Evolutionary conservation across 2,888 invertebrate species (phyloP).

Genomic region (Platycnemis pennipes): DNA sequence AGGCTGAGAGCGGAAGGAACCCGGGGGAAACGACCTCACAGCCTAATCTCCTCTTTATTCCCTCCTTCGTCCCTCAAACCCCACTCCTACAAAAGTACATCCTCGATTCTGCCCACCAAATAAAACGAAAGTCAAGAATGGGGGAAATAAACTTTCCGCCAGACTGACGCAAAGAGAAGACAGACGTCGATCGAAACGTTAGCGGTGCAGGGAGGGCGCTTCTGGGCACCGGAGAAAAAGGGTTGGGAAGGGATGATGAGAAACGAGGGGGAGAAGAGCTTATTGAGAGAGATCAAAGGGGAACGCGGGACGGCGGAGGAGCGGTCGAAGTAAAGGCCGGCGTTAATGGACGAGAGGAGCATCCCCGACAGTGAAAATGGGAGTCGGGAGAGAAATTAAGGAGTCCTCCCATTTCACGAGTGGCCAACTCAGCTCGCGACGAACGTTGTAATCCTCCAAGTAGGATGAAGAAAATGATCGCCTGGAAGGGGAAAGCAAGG

Average conservation of each 20-base stretch:
- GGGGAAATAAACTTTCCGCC: background rate
- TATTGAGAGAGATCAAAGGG: slow-evolving; percentile 19
- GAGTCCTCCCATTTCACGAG: background rate
- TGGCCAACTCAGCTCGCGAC: background rate
- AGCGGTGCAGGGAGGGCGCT: background rate
- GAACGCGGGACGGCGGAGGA: background rate
- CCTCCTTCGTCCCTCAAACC: background rate
- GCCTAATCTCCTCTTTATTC: background rate
- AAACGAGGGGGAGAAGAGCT: background rate
- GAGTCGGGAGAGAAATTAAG: background rate
- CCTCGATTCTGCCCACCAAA: background rate
- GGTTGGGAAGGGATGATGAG: background rate
- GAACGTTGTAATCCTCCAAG: background rate
- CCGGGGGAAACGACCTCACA: background rate
- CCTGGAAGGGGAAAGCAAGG: background rate
- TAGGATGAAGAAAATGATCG: background rate
- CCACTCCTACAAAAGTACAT: background rate
- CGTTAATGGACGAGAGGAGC: background rate
- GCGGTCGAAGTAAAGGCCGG: background rate
- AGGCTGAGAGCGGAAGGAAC: background rate
- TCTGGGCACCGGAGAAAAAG: background rate
- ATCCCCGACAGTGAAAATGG: background rate
- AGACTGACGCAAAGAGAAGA: background rate
- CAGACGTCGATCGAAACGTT: background rate
- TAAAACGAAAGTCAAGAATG: background rate